Evolutionary conservation across 2,888 invertebrate species (phyloP).

Genomic region (Macaria liturata): DNA sequence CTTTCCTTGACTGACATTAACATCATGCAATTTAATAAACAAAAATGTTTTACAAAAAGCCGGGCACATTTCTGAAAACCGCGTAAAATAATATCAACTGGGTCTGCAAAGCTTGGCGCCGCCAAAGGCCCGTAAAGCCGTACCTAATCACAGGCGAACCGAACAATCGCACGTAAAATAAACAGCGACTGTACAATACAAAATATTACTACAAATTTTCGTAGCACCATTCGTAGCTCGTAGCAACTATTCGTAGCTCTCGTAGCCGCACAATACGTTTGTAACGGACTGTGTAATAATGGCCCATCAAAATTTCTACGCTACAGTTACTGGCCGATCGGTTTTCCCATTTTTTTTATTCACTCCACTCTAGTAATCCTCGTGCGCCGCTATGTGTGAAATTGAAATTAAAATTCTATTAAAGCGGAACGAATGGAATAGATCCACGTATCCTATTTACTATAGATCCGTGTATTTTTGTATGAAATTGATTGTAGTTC

Average conservation of each 20-base stretch:
- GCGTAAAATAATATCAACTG: neutral
- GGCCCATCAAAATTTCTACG: slow-evolving; percentile 75
- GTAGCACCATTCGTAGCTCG: slow-evolving; percentile 36
- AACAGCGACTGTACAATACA: slow-evolving; percentile 42
- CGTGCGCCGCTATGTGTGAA: slow-evolving; percentile 68
- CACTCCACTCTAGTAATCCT: slow-evolving; percentile 66
- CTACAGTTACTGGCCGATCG: slow-evolving; percentile 68
- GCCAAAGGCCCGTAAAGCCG: slow-evolving; percentile 21
- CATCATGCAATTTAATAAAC: no score
- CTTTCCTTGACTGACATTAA: no score
- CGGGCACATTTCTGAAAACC: no score
- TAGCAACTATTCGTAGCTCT: neutral
- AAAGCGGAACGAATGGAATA: slow-evolving; percentile 64
- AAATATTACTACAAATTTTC: slow-evolving; percentile 49
- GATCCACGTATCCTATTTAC: slow-evolving; percentile 43
- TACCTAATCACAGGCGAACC: slow-evolving; percentile 40
- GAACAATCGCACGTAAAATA: slow-evolving; percentile 37
- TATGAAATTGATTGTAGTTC: slow-evolving; percentile 38
- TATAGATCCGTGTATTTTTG: slow-evolving; percentile 30
- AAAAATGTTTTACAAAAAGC: no score
- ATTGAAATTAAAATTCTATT: slow-evolving; percentile 80
- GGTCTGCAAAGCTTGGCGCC: slow-evolving; percentile 9
- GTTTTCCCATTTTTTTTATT: slow-evolving; percentile 52
- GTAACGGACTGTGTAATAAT: slow-evolving; percentile 77
- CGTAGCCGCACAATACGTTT: slow-evolving; percentile 66